Base-by-base conservation (phyloP, 2,797 vertebrate genomes). In the Scolopax rusticola region DNA sequence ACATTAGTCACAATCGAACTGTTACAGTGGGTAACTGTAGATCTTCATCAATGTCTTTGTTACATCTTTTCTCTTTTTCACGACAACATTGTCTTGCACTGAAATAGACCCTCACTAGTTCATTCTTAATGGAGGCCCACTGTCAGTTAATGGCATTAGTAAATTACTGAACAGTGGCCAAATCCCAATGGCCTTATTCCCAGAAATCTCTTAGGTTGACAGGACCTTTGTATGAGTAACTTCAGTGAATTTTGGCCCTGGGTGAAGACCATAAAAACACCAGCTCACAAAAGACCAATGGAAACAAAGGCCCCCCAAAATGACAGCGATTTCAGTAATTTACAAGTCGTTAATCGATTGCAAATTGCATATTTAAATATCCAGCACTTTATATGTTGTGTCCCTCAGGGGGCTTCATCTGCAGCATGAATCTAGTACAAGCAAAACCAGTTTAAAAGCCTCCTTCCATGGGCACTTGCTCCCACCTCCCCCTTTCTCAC, bases 171-270 rank as follows among this genome's bases (percentile, higher is more conserved):
- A 92, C 84, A 92, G 75, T 93, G 65, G 88, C 96, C 93, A 89
- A 96, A 87, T 96, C 83, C 95, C 88, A 89, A 83, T 97, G 96
- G 90, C 94, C 83, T 95, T 95, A 77, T 95, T 96, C 95, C 96
- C 94, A 96, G 96, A 97, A 96, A 94, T 41, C 86, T 94, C 88
- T 95, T 84, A 94, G 88, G 41, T n/a, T 95, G 96, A 96, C 94
- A 95, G 86, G 81, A 97, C 68, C 78, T 97, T 95, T 96, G 84
- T 95, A 83, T 84, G 71, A 93, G 30, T 75, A 83, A 83, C 54
- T 89, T 84, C 30, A 87, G 78, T 92, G 90, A 95, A 90, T 96
- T 97, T 95, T 96, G 96, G 95, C 94, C 94, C 64, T 78, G 90
- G 69, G 53, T 94, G 84, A 93, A 84, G 65, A 68, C 76, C 69